Base-by-base conservation (phyloP, 2,113 vertebrate species). In the Neodon shergylaensis region DNA sequence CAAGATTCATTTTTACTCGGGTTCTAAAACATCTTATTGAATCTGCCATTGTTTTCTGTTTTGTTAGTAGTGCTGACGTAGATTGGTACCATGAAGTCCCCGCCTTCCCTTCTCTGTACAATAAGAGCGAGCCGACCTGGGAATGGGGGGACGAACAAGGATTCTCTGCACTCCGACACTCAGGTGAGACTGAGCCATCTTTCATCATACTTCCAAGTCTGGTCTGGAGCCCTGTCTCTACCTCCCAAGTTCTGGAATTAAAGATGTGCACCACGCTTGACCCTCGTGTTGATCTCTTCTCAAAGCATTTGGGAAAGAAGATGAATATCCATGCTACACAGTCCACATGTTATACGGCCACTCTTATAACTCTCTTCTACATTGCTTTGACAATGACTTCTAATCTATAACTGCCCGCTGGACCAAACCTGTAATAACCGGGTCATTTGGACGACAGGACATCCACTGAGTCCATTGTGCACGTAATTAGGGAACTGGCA, bases 81-180 rank as follows among this genome's bases (percentile, higher is more conserved):
- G 98, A 99, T 54, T 98, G 99, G 98, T 98, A 99, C 97, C 98
- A 99, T 0, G 98, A 98, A 98, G 96, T 92, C n/a, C 98, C 98
- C 72, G 97, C 98, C 79, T 98, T 98, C 92, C 90, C 95, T n/a
- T 83, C 98, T 7, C 82, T 85, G 19, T 97, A 98, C 91, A 99
- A 99, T 21, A 98, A 99, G 36, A 99, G 98, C 0, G 98, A 99
- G 89, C 95, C 98, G 1, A 61, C 97, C 26, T 98, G 98, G 98
- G 98, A 99, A 96, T 99, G 99, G 99, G 99, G 99, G 96, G 98
- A 98, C 0, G 99, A 99, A 14, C 99, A 99, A 96, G 99, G 99
- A 49, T 99, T 99, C 98, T 99, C 99, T 0, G 99, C 99, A 0
- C 98, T 99, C 65, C 99, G 99, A 90, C 99, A 99, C 98, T 99